A percentile compares a stretch with the other conserved stretches of the same genome.
Evolutionary conservation across 2,797 vertebrate genomes (phyloP).

Genomic region (Siniperca scherzeri): DNA sequence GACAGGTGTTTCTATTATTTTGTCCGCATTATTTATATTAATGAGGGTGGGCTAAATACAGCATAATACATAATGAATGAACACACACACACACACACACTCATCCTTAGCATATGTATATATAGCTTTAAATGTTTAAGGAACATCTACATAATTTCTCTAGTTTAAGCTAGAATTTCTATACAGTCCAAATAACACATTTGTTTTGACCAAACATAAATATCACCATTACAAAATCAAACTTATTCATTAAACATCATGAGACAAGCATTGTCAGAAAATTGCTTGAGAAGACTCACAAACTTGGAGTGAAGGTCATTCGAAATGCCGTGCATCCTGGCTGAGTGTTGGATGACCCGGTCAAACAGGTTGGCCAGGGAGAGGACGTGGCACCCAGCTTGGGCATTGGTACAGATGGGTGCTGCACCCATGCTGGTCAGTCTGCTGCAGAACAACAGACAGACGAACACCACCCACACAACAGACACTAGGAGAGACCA

Average conservation of each 20-base stretch:
- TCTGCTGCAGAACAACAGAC: constrained; percentile 63
- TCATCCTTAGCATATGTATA: neutral
- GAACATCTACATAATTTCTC: neutral
- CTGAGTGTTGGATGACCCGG: constrained; percentile 88
- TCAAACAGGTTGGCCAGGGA: constrained; percentile 87
- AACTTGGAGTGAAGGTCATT: constrained; percentile 86
- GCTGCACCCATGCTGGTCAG: constrained; percentile 52
- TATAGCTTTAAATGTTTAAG: neutral
- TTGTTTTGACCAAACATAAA: neutral
- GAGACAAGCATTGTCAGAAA: neutral
- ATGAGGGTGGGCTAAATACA: neutral
- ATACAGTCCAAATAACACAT: neutral
- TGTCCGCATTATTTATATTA: accelerated
- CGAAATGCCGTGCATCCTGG: constrained; percentile 86
- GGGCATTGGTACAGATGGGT: constrained; percentile 71
- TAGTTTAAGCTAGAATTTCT: neutral
- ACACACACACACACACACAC: neutral
- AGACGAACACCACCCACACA: constrained; percentile 71
- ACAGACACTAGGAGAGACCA: constrained; percentile 44
- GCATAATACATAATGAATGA: neutral
- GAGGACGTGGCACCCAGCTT: constrained; percentile 74
- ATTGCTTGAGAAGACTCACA: constrained; percentile 71
- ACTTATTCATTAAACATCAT: neutral
- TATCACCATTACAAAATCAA: neutral
- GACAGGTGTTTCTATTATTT: neutral